Conservation (phyloP, 1,140 invertebrate genomes). For the Ceratitis capitata region DNA sequence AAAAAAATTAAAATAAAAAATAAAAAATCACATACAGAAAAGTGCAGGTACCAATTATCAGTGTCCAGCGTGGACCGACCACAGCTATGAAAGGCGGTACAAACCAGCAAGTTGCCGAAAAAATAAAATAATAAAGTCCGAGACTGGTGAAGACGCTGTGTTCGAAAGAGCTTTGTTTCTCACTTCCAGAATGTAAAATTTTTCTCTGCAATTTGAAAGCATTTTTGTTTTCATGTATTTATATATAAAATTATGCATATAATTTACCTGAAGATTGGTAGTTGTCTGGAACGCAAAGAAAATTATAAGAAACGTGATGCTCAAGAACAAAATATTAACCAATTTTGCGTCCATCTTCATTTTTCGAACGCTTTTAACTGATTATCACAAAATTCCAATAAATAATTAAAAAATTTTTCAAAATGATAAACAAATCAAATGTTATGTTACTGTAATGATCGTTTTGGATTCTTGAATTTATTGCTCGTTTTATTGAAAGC, state of each 20-base stretch:
- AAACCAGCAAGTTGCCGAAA: not conserved
- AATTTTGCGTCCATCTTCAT: constrained; percentile 10
- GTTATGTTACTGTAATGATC: too few relatives aligned
- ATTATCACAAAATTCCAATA: not conserved
- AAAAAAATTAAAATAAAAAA: not conserved
- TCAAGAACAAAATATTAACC: not conserved
- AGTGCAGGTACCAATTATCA: not conserved
- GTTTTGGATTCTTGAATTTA: too few relatives aligned
- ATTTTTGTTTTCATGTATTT: not conserved
- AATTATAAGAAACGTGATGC: not conserved
- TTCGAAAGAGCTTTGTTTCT: not conserved
- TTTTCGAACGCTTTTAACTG: not conserved
- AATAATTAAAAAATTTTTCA: not conserved
- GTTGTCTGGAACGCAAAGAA: not conserved
- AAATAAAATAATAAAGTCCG: not conserved
- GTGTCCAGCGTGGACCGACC: not conserved
- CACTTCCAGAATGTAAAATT: not conserved
- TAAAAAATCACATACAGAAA: not conserved
- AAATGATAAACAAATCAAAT: not conserved
- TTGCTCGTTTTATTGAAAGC: too few relatives aligned
- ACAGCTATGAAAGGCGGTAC: not conserved
- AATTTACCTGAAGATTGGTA: not conserved
- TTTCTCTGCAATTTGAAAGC: not conserved
- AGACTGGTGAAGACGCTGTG: not conserved
- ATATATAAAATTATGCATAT: not conserved